Evolutionary conservation across 1,140 invertebrate genomes (phyloP).

Genomic region (Formica exsecta): DNA sequence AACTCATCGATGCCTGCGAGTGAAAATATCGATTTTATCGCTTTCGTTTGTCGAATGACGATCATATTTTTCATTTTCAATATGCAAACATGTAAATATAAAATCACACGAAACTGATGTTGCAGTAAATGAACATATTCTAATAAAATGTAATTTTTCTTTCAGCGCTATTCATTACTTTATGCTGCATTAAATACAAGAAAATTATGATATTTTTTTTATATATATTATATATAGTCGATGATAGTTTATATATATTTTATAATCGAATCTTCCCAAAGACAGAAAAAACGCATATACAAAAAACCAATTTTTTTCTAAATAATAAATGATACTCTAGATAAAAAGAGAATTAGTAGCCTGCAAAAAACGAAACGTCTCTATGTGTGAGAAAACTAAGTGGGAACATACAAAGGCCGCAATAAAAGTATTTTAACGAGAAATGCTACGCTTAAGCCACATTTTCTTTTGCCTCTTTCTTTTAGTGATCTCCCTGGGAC

Average conservation of each 20-base stretch:
- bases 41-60: neutral
- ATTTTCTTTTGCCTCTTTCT: conserved; percentile 17
- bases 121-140: neutral
- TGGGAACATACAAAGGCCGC: neutral
- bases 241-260: neutral
- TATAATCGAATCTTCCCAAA: neutral
- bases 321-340: conserved; percentile 5
- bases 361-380: neutral
- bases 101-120: neutral
- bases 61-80: conserved; percentile 22
- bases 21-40: conserved; percentile 22
- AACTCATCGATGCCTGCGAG: neutral
- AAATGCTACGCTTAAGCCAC: conserved; percentile 1
- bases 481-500: neutral
- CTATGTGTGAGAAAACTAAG: neutral
- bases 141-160: neutral
- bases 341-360: neutral
- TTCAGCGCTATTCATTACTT: conserved; percentile 5
- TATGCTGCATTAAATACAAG: neutral
- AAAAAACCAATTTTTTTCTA: neutral
- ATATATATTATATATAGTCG: too few relatives aligned
- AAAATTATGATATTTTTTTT: neutral
- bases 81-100: conserved; percentile 34
- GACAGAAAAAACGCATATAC: neutral
- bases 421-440: conserved; percentile 33